Conservation (phyloP, 1,140 invertebrate species). For the Drosophila tsacasi region DNA sequence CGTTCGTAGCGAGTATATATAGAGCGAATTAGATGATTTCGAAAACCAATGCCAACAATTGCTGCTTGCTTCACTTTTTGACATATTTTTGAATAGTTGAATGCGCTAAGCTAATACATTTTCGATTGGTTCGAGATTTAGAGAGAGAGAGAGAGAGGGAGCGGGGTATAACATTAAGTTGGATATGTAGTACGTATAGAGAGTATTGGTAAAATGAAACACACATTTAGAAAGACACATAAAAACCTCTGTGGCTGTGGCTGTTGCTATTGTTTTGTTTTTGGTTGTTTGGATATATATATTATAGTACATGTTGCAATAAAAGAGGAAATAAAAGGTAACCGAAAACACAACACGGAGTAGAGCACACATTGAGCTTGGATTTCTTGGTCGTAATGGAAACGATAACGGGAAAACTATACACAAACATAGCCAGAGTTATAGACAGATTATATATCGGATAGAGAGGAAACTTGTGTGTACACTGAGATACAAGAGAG, state of each 20-base stretch:
- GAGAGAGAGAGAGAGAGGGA: constrained; percentile 33
- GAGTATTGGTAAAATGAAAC: constrained; percentile 59
- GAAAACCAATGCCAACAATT: constrained; percentile 83
- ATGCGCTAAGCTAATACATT: constrained; percentile 66
- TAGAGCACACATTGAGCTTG: constrained; percentile 62
- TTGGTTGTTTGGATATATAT: constrained; percentile 40
- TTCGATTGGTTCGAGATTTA: constrained; percentile 38
- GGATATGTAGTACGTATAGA: constrained; percentile 56
- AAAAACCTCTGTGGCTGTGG: constrained; percentile 47
- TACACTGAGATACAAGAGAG: constrained; percentile 55
- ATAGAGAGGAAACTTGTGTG: constrained; percentile 46
- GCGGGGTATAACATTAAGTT: constrained; percentile 51
- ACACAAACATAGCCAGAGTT: constrained; percentile 74
- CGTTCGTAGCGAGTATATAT: constrained; percentile 11
- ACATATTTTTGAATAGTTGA: constrained; percentile 79
- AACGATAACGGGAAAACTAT: constrained; percentile 64
- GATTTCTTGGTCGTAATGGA: constrained; percentile 49
- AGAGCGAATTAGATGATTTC: constrained; percentile 59
- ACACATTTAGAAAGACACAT: constrained; percentile 73
- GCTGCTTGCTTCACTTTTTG: constrained; percentile 68
- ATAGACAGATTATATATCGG: constrained; percentile 37
- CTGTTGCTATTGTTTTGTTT: constrained; percentile 10
- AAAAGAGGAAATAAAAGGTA: constrained; percentile 41
- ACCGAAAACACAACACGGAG: constrained; percentile 45
- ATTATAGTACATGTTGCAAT: constrained; percentile 59